These are phyloP conservation scores for Diadegma fenestrale DNA, from an alignment of 2,888 invertebrate species.

Conservation along the genomic window DNA sequence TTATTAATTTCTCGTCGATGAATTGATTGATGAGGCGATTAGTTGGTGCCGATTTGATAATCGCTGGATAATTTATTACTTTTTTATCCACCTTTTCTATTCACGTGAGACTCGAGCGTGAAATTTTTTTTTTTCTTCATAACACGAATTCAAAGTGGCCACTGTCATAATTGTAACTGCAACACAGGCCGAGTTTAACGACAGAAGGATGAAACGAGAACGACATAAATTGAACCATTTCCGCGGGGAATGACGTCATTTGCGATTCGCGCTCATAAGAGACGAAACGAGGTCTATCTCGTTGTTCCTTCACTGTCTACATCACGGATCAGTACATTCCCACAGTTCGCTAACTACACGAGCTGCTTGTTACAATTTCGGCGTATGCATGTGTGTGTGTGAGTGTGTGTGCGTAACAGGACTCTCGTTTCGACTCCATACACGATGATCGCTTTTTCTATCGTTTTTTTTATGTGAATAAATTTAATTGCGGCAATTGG, in stretches of 20 bases:
- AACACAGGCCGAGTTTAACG: slow-evolving; percentile 47
- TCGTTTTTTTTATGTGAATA: not conserved
- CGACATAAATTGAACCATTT: slow-evolving; percentile 80
- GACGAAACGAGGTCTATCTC: slow-evolving; percentile 74
- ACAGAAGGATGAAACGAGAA: slow-evolving; percentile 61
- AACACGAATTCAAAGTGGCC: not conserved
- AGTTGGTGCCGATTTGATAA: slow-evolving; percentile 37
- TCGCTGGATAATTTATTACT: slow-evolving; percentile 34
- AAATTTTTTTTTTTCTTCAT: not conserved
- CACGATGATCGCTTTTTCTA: not conserved
- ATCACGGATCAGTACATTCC: slow-evolving; percentile 73
- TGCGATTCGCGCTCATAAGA: slow-evolving; percentile 73
- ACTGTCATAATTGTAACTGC: slow-evolving; percentile 28
- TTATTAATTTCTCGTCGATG: slow-evolving; percentile 23
- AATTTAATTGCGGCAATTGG: slow-evolving; percentile 9
- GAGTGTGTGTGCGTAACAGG: slow-evolving; percentile 28
- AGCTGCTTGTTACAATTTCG: not conserved
- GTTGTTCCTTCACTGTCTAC: slow-evolving; percentile 71
- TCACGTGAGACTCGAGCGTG: not conserved
- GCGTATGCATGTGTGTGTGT: not conserved
- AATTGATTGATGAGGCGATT: slow-evolving; percentile 44
- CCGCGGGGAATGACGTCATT: slow-evolving; percentile 82
- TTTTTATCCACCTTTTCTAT: not conserved
- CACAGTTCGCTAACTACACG: slow-evolving; percentile 65
- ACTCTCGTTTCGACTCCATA: slow-evolving; percentile 25